phyloP scores from a whole-genome alignment of 2,888 invertebrate species.

The Graphium colonna region DNA sequence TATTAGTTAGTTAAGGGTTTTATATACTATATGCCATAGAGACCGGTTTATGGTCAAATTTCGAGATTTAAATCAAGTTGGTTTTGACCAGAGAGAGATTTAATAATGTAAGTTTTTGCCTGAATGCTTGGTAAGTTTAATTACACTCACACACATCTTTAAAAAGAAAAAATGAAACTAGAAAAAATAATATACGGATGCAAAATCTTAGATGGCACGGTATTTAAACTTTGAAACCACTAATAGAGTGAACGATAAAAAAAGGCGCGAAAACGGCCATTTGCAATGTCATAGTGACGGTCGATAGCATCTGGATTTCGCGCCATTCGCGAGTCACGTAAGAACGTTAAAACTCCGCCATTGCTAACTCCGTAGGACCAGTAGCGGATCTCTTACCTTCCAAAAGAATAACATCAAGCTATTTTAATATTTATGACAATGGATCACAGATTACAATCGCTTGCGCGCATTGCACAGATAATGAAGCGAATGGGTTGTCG shows the following conservation, averaged over 20 bases:
- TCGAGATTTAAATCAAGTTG: too few relatives aligned
- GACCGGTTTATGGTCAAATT: too few relatives aligned
- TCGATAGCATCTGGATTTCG: conserved; percentile 20
- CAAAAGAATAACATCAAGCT: neutral
- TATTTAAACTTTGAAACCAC: neutral
- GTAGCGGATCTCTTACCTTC: conserved; percentile 4
- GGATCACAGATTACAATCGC: neutral
- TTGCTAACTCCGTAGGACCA: conserved; percentile 38
- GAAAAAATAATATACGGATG: neutral
- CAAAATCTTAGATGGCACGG: too few relatives aligned
- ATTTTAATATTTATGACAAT: conserved; percentile 1
- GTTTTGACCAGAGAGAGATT: too few relatives aligned
- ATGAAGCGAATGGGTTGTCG: conserved; percentile 12
- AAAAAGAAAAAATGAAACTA: too few relatives aligned
- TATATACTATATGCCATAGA: too few relatives aligned
- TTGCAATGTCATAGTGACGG: conserved; percentile 5
- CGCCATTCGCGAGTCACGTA: conserved; percentile 42
- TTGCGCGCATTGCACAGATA: neutral
- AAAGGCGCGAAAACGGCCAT: conserved; percentile 7
- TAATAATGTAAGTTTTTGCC: too few relatives aligned
- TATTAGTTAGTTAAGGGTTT: too few relatives aligned
- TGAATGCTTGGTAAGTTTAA: too few relatives aligned
- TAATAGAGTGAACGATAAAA: neutral
- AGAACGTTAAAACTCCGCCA: conserved; percentile 45
- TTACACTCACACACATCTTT: too few relatives aligned